Evolutionary conservation across 2,797 vertebrate species (phyloP), one percentile per base, ranked within the genome.

Genomic region (Silurus aristotelis): DNA sequence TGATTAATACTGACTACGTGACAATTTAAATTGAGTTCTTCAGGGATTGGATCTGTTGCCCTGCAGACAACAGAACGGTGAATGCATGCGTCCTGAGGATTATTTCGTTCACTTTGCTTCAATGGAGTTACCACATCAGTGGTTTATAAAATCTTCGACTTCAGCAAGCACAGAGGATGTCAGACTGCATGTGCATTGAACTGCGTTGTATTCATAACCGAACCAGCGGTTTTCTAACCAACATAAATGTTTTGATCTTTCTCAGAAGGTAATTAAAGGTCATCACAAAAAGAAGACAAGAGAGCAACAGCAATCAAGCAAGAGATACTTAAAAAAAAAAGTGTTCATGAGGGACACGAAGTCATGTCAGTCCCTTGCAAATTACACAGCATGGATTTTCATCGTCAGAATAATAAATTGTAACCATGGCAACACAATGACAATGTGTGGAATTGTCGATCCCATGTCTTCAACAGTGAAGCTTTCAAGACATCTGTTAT

Each of bases 371-470:
- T 87, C 82, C 80, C 64, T 85, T 85, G 87, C 77, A 86, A 38
- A 82, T 89, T 87, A 89, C 84, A 76, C 87, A 87, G 83, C 88
- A 86, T 88, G 85, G 85, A 87, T 87, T 87, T 88, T 61, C 84
- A 84, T 89, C 84, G 78, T 83, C 63, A 25, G 2, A 58, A 84
- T 86, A 89, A 89, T 75, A 75, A 89, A 80, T 84, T 88, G 88
- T 90, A 89, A 82, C 89, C 89, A 89, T 89, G 91, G 90, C 85
- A 90, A 92, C 90, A 89, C 84, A 84, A 89, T 82, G 67, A 73
- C 68, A 78, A 63, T 46, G 73, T 80, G 48, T 52, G 48, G 6
- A 7, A 52, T 88, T 87, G 25, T 63, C 80, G 84, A 85, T 81
- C 77, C 70, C 70, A 66, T 67, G 38, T 83, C 85, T 83, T 63